Evolutionary conservation across 2,797 vertebrate genomes (phyloP).

Genomic region (Pempheris klunzingeri): DNA sequence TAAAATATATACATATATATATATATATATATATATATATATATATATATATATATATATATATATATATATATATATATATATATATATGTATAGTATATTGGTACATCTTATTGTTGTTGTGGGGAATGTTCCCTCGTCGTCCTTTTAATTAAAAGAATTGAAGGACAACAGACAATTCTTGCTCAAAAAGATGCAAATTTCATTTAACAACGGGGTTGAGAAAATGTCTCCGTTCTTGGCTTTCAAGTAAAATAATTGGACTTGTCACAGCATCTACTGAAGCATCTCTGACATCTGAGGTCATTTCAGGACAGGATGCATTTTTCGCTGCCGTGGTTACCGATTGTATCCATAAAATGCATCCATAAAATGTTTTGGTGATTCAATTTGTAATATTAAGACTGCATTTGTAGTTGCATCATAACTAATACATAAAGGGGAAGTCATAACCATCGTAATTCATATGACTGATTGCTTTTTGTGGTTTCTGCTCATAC

Average conservation of each 20-base stretch:
- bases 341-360: neutral
- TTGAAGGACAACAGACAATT: neutral
- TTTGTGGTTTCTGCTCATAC: neutral
- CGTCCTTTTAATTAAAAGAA: neutral
- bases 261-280: neutral
- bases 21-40: too few species aligned
- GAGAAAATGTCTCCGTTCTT: neutral
- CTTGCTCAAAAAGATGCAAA: neutral
- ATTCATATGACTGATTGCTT: neutral
- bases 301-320: conserved; percentile 1
- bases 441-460: neutral
- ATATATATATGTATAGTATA: too few species aligned
- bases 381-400: conserved; percentile 16
- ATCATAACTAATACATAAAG: too few species aligned
- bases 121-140: neutral
- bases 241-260: neutral
- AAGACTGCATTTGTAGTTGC: conserved; percentile 21
- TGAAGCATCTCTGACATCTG: neutral
- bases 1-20: conserved; percentile 28
- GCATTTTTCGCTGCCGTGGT: neutral
- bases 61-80: too few species aligned
- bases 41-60: too few species aligned
- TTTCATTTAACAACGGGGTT: neutral
- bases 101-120: conserved; percentile 4
- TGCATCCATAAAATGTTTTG: conserved; percentile 12